Evolutionary conservation across 2,113 vertebrate genomes (phyloP).

Genomic region (Cyprinodon variegatus): DNA sequence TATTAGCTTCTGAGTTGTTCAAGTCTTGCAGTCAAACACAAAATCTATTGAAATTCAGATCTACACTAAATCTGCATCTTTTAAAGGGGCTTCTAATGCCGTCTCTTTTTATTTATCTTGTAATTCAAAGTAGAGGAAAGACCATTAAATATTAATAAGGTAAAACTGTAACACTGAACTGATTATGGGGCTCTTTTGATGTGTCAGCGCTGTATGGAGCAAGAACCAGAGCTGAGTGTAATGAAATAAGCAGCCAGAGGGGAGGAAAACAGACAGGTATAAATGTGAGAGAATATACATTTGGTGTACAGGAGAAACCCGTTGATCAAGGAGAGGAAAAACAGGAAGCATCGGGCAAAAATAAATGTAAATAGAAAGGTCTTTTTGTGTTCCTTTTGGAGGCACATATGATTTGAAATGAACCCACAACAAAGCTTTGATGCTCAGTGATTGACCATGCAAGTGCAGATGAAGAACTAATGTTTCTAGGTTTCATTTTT

Average conservation of each 20-base stretch:
- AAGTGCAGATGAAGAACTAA: constrained; percentile 20
- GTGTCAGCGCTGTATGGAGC: constrained; percentile 8
- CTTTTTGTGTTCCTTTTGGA: constrained; percentile 15
- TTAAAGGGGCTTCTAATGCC: neutral
- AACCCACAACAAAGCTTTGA: constrained; percentile 17
- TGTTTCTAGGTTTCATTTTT: constrained; percentile 4
- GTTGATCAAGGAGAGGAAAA: neutral
- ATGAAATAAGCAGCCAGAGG: constrained; percentile 30
- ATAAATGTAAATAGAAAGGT: neutral
- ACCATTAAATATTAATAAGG: constrained; percentile 10
- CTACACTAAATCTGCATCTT: neutral
- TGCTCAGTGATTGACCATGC: constrained; percentile 16
- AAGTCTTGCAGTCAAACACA: neutral
- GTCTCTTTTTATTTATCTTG: constrained; percentile 37
- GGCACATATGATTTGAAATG: constrained; percentile 16
- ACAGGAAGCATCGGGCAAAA: neutral
- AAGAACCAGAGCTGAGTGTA: constrained; percentile 31
- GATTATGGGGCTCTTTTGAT: constrained; percentile 48
- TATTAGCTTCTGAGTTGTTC: neutral
- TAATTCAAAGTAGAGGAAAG: constrained; percentile 40
- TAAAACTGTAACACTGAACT: constrained; percentile 26
- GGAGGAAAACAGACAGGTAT: neutral
- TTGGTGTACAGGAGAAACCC: neutral
- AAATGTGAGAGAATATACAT: neutral
- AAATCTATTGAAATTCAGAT: constrained; percentile 8